phyloP scores from a whole-genome alignment of 2,113 vertebrate genomes.

The Polypterus senegalus region DNA sequence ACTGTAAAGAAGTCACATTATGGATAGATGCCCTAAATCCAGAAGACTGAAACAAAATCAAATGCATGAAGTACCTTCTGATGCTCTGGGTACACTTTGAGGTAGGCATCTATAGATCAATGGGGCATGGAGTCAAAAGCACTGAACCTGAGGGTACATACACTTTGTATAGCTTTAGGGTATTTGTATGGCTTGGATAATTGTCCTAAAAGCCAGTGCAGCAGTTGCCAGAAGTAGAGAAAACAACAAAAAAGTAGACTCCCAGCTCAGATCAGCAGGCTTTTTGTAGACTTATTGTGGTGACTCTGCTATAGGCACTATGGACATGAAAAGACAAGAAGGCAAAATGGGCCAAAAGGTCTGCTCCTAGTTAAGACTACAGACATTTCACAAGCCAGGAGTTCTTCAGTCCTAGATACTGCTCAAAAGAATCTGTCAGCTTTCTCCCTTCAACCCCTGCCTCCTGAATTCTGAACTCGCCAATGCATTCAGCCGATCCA shows the following conservation, averaged over 20 bases:
- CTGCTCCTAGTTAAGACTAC: conserved; percentile 24
- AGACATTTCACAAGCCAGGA: conserved; percentile 21
- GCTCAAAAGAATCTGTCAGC: conserved; percentile 32
- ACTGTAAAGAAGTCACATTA: not conserved
- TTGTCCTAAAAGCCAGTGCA: too few relatives aligned
- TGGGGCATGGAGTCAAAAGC: not conserved
- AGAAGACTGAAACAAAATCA: not conserved
- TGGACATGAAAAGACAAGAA: conserved; percentile 33
- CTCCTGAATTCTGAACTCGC: conserved; percentile 4
- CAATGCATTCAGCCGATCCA: not conserved
- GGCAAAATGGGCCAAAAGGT: conserved; percentile 34
- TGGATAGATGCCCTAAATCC: not conserved
- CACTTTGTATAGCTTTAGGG: conserved; percentile 14
- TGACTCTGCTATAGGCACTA: conserved; percentile 29
- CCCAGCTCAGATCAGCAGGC: too few relatives aligned
- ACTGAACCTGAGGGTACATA: not conserved
- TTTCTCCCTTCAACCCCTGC: not conserved
- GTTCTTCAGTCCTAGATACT: conserved; percentile 27
- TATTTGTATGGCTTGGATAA: conserved; percentile 16
- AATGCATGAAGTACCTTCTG: not conserved
- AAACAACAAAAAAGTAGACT: conserved; percentile 23
- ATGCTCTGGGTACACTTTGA: not conserved
- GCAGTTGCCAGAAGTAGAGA: too few relatives aligned
- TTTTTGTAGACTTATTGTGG: too few relatives aligned
- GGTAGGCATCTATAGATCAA: not conserved